These are phyloP conservation scores for Pseudotriccus pelzelni DNA, from an alignment of 2,797 vertebrate genomes.

Conservation along the genomic window DNA sequence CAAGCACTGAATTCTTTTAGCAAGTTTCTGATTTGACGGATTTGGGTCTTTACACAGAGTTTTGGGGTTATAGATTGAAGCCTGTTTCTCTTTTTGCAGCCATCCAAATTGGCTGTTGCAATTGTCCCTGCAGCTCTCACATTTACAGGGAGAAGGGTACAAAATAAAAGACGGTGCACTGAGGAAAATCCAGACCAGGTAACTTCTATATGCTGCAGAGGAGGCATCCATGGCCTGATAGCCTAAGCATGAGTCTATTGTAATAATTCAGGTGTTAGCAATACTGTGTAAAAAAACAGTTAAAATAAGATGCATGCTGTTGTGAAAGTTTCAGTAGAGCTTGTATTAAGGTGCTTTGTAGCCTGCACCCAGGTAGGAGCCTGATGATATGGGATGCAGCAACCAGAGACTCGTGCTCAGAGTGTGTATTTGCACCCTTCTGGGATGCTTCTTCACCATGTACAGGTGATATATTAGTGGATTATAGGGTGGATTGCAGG, in stretches of 20 bases:
- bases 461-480: accelerated
- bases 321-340: background rate
- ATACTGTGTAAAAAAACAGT: background rate
- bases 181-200: background rate
- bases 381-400: accelerated
- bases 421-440: accelerated
- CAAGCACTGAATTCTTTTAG: background rate
- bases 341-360: background rate
- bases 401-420: accelerated
- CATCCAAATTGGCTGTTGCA: background rate
- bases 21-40: background rate
- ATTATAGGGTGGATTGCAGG: background rate
- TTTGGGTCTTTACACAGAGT: background rate
- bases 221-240: background rate
- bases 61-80: background rate
- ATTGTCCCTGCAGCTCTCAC: background rate
- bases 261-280: background rate
- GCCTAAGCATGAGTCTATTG: background rate
- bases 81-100: background rate
- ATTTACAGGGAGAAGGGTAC: background rate
- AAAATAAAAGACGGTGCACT: background rate
- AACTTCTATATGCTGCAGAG: background rate
- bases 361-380: background rate
- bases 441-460: background rate
- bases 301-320: background rate